A percentile compares a stretch with the other conserved stretches of the same genome.
phyloP scores from a whole-genome alignment of 2,888 invertebrate genomes.

The Acholoe squamosa region DNA sequence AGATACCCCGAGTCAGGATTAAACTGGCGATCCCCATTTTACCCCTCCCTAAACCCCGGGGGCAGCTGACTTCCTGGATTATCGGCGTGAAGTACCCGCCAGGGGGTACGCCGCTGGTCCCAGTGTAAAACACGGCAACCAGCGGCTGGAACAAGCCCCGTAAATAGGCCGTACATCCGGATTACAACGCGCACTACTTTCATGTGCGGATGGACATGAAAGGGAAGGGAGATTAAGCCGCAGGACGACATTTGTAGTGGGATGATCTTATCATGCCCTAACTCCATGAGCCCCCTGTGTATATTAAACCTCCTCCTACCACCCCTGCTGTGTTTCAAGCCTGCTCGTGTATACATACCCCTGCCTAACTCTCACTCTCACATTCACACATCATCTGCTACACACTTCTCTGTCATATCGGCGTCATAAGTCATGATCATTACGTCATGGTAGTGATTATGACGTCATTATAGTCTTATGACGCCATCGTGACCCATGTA shows the following conservation, averaged over 20 bases:
- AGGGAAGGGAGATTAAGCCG: not conserved
- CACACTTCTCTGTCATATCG: too few species aligned
- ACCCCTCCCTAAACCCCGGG: not conserved
- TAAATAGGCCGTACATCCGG: not conserved
- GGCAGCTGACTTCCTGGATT: not conserved
- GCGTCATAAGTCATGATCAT: not conserved
- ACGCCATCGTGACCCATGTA: not conserved
- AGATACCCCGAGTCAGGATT: not conserved
- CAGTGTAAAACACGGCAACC: not conserved
- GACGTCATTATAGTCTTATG: not conserved
- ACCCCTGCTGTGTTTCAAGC: not conserved
- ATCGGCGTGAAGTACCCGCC: slow-evolving; percentile 16
- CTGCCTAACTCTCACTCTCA: not conserved
- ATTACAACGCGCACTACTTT: slow-evolving; percentile 24
- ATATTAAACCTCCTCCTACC: not conserved
- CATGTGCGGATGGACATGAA: slow-evolving; percentile 10
- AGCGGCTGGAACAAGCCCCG: not conserved
- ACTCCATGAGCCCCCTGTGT: not conserved
- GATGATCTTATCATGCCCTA: not conserved
- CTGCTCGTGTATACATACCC: not conserved
- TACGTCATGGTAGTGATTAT: not conserved
- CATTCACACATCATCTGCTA: not conserved
- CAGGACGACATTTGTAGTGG: not conserved
- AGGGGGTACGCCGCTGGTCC: not conserved
- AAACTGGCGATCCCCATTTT: not conserved